Evolutionary conservation across 2,113 vertebrate genomes (phyloP).

Genomic region (Pycnonotus jocosus): DNA sequence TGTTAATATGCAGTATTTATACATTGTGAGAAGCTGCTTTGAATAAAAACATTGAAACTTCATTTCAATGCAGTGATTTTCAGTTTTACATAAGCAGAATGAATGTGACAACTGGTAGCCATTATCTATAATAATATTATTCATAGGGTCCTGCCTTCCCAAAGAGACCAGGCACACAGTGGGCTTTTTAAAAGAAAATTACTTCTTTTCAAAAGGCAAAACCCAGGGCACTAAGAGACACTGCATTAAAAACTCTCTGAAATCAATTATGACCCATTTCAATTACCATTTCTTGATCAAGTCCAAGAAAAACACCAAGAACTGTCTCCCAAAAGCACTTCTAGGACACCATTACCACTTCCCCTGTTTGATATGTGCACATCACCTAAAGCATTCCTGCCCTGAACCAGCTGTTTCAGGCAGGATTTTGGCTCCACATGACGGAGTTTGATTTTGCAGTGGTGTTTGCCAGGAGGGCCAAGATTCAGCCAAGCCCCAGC

Average conservation of each 20-base stretch:
- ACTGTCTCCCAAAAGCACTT: neutral
- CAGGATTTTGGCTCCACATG: neutral
- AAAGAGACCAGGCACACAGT: neutral
- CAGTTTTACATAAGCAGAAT: neutral
- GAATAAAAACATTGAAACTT: slow-evolving; percentile 87
- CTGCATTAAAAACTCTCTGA: neutral
- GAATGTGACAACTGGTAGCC: neutral
- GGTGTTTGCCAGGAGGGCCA: neutral
- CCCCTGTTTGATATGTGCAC: neutral
- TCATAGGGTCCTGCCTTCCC: neutral
- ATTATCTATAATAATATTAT: neutral
- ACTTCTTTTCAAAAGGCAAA: neutral
- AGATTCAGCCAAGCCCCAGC: neutral
- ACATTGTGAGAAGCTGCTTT: slow-evolving; percentile 87
- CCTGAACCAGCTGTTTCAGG: neutral
- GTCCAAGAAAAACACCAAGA: neutral
- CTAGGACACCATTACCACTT: neutral
- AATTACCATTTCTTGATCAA: neutral
- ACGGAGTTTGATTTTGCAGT: neutral
- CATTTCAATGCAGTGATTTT: slow-evolving; percentile 9
- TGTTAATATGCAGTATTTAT: slow-evolving; percentile 87
- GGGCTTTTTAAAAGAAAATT: neutral
- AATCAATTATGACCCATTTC: neutral
- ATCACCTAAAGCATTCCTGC: neutral
- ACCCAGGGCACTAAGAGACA: neutral